Evolutionary conservation across 2,797 vertebrate genomes (phyloP), one percentile per base, ranked within the genome.

Genomic region (Falco concolor): DNA sequence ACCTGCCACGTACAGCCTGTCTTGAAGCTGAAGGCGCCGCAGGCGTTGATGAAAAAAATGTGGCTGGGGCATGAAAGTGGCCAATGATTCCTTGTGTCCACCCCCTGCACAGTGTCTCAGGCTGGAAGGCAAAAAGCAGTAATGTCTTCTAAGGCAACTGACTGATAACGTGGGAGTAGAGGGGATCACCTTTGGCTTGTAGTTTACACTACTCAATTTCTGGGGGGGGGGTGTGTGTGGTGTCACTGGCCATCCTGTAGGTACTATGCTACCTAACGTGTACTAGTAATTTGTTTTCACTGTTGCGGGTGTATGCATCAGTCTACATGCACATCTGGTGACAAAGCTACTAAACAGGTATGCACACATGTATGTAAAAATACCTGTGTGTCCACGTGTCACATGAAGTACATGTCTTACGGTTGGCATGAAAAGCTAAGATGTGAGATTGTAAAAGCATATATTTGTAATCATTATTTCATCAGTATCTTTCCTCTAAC

Each of bases 301-400:
- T 50, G 32, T 12, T 27, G 27, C 28, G 65, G 67, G 54, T 30
- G 1, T 1, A 0, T 4, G 12, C 21, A 10, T 8, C 3, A 2
- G 18, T 15, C 28, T 49, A 6, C 32, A 4, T 9, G 61, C 23
- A 12, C 27, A 5, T 20, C 21, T 42, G 93, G 32, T 57, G 82
- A 78, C 45, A 34, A n/a, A 72, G 61, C 38, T 61, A 20, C 22
- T 4, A 2, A 14, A 14, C 0, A 25, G 14, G 47, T 64, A 40
- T 5, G 12, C 36, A 20, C 1, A 3, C 14, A 2, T 13, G 57
- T 11, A 12, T 5, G 45, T 32, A 13, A 32, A 47, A 32, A 14
- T 65, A 20, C 24, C 0, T 0, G 56, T 3, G 2, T 49, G 87
- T 50, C 30, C 60, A 36, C 0, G 0, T 47, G 38, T 4, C 40